These are phyloP conservation scores for Spermophilus dauricus DNA, from an alignment of 2,113 vertebrate genomes.

Conservation along the genomic window DNA sequence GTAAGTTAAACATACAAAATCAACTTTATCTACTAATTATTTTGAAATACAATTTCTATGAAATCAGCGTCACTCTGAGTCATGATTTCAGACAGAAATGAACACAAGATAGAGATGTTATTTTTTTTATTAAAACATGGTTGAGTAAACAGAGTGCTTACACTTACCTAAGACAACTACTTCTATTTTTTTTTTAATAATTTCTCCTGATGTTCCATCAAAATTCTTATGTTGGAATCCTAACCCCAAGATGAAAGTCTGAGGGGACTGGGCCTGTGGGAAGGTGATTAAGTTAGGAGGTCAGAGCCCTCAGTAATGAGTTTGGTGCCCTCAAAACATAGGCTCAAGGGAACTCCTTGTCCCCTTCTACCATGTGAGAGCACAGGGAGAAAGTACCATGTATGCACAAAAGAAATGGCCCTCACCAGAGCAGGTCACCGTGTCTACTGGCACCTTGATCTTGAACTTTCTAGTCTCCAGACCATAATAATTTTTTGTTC, in stretches of 20 bases:
- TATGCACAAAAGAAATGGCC: background rate
- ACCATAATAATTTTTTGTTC: background rate
- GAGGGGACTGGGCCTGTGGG: background rate
- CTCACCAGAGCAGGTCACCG: background rate
- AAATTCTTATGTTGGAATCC: background rate
- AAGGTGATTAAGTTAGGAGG: background rate
- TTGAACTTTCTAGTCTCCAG: background rate
- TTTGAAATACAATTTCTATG: constrained; percentile 27
- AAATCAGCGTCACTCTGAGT: background rate
- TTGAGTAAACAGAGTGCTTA: background rate
- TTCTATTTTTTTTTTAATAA: background rate
- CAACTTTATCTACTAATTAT: background rate
- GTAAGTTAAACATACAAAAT: background rate
- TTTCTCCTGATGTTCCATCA: background rate
- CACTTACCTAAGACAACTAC: fast-evolving
- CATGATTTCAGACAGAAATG: constrained; percentile 58
- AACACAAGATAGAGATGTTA: background rate
- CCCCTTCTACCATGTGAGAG: background rate
- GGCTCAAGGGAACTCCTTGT: background rate
- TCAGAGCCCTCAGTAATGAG: background rate
- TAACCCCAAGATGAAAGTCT: background rate
- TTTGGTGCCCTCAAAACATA: background rate
- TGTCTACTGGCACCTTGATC: background rate
- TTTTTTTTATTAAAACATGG: constrained; percentile 8
- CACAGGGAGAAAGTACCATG: background rate